Percentiles rank a stretch among this genome's conserved stretches.
Evolutionary conservation across 2,797 vertebrate genomes (phyloP).

Genomic region (Ptychadena robeensis): DNA sequence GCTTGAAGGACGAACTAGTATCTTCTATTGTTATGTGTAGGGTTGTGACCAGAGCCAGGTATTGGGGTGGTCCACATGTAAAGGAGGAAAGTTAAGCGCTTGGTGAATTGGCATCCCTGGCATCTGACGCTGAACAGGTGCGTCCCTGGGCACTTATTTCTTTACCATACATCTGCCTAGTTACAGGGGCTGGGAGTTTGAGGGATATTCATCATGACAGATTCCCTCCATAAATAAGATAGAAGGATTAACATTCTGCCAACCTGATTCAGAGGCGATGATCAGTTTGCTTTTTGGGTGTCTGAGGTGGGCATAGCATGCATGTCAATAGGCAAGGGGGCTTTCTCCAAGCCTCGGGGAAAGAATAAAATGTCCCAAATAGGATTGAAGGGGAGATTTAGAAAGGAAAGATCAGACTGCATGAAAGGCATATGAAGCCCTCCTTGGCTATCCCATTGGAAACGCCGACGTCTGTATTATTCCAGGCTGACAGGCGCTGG

Average conservation of each 20-base stretch:
- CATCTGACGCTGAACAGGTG: conserved; percentile 42
- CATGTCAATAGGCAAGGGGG: conserved; percentile 75
- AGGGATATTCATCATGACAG: conserved; percentile 13
- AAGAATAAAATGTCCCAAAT: conserved; percentile 81
- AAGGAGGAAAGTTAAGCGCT: conserved; percentile 38
- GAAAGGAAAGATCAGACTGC: conserved; percentile 90
- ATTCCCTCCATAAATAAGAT: conserved; percentile 38
- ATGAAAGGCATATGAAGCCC: conserved; percentile 93
- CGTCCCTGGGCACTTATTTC: neutral
- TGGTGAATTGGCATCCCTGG: conserved; percentile 38
- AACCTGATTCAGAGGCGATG: conserved; percentile 71
- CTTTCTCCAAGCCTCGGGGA: conserved; percentile 77
- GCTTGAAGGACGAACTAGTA: conserved; percentile 66
- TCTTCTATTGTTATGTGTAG: conserved; percentile 66
- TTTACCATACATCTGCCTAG: conserved; percentile 29
- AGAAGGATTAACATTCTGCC: conserved; percentile 70
- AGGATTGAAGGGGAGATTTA: conserved; percentile 93
- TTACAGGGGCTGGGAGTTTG: conserved; percentile 9
- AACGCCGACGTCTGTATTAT: conserved; percentile 86
- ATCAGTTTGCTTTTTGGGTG: conserved; percentile 72
- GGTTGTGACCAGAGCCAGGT: neutral
- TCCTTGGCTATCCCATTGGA: conserved; percentile 90
- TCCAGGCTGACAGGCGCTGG: conserved; percentile 82
- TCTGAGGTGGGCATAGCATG: conserved; percentile 76
- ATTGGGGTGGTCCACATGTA: conserved; percentile 54